Evolutionary conservation across 2,888 invertebrate genomes (phyloP).

Genomic region (Dynastes grantii): DNA sequence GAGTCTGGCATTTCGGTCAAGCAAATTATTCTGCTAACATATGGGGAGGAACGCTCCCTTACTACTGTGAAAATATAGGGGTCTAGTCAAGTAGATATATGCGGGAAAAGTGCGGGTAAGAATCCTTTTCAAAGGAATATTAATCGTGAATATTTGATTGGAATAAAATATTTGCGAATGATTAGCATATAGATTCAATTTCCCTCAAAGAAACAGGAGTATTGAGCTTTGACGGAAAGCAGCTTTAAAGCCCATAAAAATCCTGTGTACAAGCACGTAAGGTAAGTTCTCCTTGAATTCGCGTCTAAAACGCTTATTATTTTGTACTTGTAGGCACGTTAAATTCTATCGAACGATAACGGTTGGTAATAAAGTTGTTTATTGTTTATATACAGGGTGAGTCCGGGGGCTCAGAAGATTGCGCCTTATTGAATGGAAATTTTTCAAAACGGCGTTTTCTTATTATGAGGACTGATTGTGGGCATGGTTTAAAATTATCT

Average conservation of each 20-base stretch:
- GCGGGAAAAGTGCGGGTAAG: not conserved
- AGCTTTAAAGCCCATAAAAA: not conserved
- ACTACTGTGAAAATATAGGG: constrained; percentile 13
- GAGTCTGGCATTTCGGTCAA: constrained; percentile 45
- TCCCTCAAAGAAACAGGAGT: not conserved
- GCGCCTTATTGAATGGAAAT: no score
- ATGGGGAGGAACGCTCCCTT: constrained; percentile 3
- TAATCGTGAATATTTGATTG: constrained; percentile 19
- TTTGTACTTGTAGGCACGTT: no score
- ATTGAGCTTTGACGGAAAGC: not conserved
- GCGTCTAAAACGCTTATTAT: no score
- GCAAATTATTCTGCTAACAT: constrained; percentile 38
- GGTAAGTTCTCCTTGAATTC: no score
- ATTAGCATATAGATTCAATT: constrained; percentile 35
- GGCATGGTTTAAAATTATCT: no score
- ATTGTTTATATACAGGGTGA: no score
- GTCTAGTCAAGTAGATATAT: not conserved
- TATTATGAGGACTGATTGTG: no score
- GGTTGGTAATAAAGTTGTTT: no score
- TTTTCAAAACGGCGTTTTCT: no score
- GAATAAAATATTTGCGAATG: constrained; percentile 28
- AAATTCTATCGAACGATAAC: no score
- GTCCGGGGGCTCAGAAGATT: no score
- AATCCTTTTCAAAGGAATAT: constrained; percentile 17
- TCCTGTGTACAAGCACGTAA: not conserved